A percentile compares a stretch with the other conserved stretches of the same genome.
phyloP scores from a whole-genome alignment of 2,797 vertebrate species.

The Platalea minor region DNA sequence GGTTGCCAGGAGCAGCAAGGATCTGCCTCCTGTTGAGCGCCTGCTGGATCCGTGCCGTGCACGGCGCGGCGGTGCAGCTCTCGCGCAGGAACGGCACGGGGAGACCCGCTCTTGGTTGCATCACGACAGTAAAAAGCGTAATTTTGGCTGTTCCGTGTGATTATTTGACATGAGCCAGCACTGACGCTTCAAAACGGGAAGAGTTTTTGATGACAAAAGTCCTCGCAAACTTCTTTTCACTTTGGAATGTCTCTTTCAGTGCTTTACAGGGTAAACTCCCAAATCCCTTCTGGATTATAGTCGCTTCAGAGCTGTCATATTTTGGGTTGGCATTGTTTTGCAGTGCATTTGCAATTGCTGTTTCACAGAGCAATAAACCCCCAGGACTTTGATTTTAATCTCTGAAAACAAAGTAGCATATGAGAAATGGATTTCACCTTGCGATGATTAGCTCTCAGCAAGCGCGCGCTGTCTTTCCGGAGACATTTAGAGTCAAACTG shows the following conservation, averaged over 20 bases:
- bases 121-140: not conserved
- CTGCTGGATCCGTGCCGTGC: not conserved
- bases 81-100: not conserved
- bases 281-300: not conserved
- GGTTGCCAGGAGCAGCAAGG: not conserved
- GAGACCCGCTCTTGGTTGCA: not conserved
- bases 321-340: not conserved
- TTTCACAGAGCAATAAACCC: not conserved
- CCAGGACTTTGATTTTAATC: not conserved
- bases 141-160: not conserved
- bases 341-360: not conserved
- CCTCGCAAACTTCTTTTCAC: not conserved
- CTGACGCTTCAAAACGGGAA: not conserved
- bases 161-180: not conserved
- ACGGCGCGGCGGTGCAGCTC: not conserved
- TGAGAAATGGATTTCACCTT: constrained; percentile 10
- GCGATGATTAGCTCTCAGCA: not conserved
- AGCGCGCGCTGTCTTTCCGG: rapidly evolving
- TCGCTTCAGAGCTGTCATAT: not conserved
- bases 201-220: not conserved
- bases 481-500: not conserved
- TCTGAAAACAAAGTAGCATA: not conserved
- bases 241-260: not conserved
- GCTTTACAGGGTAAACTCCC: not conserved
- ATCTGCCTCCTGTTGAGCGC: not conserved